A percentile compares a stretch with the other conserved stretches of the same genome.
These are phyloP conservation scores for Limnephilus auricula DNA, from an alignment of 2,888 invertebrate genomes.

Conservation along the genomic window DNA sequence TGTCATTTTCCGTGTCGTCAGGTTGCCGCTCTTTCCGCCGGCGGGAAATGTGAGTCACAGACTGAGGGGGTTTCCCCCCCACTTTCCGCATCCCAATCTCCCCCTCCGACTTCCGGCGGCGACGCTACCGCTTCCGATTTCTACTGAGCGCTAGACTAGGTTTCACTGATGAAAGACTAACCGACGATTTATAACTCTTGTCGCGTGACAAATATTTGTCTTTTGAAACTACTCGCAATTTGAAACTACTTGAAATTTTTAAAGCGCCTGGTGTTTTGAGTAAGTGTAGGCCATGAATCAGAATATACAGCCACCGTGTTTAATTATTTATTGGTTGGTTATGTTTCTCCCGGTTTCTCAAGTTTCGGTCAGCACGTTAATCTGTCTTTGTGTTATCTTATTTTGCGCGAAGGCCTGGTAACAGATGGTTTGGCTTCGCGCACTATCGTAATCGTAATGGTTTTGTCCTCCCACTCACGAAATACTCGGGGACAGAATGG, in stretches of 20 bases:
- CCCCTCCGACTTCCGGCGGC: not conserved
- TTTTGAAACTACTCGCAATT: not conserved
- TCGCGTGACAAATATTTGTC: not conserved
- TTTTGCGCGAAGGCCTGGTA: not conserved
- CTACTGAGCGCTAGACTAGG: not conserved
- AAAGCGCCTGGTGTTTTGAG: too few species aligned
- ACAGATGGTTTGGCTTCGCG: not conserved
- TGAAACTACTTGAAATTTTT: too few species aligned
- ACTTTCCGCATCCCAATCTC: not conserved
- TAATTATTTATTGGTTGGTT: too few species aligned
- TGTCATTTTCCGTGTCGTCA: conserved; percentile 28
- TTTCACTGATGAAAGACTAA: not conserved
- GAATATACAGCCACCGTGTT: too few species aligned
- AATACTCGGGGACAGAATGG: not conserved
- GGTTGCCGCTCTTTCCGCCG: conserved; percentile 22
- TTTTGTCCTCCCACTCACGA: not conserved
- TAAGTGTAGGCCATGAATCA: too few species aligned
- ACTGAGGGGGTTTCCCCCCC: not conserved
- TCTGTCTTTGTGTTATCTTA: too few species aligned
- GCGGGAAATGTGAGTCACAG: conserved; percentile 30
- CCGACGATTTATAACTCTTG: not conserved
- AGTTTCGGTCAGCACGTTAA: too few species aligned
- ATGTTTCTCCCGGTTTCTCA: too few species aligned
- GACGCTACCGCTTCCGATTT: conserved; percentile 29
- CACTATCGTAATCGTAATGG: not conserved